Base-by-base conservation (phyloP, 2,797 vertebrate species). In the Pitangus sulphuratus region DNA sequence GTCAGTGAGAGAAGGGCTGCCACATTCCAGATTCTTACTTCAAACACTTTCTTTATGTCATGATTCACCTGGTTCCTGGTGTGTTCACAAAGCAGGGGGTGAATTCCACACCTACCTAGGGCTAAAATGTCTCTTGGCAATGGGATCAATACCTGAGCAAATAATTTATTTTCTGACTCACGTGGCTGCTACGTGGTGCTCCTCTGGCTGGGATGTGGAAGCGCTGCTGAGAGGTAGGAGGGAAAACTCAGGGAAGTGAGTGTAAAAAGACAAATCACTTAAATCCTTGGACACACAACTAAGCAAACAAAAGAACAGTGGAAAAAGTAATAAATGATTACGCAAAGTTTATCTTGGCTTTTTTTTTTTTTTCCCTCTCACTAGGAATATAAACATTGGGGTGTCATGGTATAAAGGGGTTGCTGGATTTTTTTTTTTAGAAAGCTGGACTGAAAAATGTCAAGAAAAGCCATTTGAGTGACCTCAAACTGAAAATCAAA, bases 11-110 rank as follows among this genome's bases (percentile, higher is more conserved):
- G 30, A 64, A 75, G 19, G 17, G 26, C 53, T 80, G 64, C 28
- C 42, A 30, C 1, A 0, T 83, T 75, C 65, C 7, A 0, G 1
- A 8, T 8, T 7, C 28, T 33, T 25, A 11, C 3, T 51, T 57
- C 51, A 30, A 75, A 50, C 1, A 0, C 5, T 79, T 75, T 56
- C 54, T 42, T 70, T 11, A 4, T 12, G 40, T 16, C 50, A 5
- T 15, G 44, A 51, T 35, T 54, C 62, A 42, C 17, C n/a, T 84
- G 54, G 12, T 40, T 93, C 88, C 76, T 72, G 42, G 9, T 75
- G 24, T 25, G 65, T 42, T 64, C 77, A 35, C 47, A 84, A 44
- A 72, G 42, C 33, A 40, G 61, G 31, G 45, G 76, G 87, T 5
- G 6, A 45, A 56, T 66, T 33, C 50, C 61, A 69, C 69, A 44